Evolutionary conservation across 2,797 vertebrate species (phyloP), one percentile per base, ranked within the genome.

Genomic region (Coregonus sp.): DNA sequence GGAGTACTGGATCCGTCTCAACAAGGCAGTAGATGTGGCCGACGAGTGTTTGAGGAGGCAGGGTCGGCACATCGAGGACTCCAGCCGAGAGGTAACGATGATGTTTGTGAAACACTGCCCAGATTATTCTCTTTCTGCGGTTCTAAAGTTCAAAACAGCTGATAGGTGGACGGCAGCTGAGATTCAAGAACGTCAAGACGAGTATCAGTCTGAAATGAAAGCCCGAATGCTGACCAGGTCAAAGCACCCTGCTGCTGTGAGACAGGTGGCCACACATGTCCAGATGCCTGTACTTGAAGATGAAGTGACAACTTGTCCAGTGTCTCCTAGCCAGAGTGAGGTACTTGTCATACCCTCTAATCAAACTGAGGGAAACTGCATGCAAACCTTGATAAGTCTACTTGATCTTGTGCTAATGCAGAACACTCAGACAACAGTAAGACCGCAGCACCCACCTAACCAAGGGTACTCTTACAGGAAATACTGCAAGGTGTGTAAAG

Each of bases 81-180:
- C 70, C 0, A 18, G 69, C 9, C 56, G n/a, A 29, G 82, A 81
- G 20, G 80, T 56, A 11, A 29, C 70, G 11, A 80, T 77, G 71
- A 83, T 85, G 80, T 85, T 85, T 47, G 68, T 86, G 0, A 86
- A 81, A 29, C 25, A 82, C 16, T 85, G 81, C 9, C 81, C 84
- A 25, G 80, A 87, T 18, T 66, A 72, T 7, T 12, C n/a, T 0
- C 78, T 85, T 18, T 56, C 75, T 35, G 61, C 63, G 0, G 37
- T 82, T 1, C 31, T 85, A 0, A 77, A 66, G 47, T 81, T 80
- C 0, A 85, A 86, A 40, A 37, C 80, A 33, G 68, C 73, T 68
- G 79, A 74, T 1, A 68, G 72, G 31, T 79, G 77, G 77, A 59
- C 56, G 50, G 59, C 50, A 15, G 35, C 69, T 80, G 80, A 89